Evolutionary conservation across 2,113 vertebrate genomes (phyloP), one percentile per base, ranked within the genome.

Genomic region (Hippoglossus stenolepis): DNA sequence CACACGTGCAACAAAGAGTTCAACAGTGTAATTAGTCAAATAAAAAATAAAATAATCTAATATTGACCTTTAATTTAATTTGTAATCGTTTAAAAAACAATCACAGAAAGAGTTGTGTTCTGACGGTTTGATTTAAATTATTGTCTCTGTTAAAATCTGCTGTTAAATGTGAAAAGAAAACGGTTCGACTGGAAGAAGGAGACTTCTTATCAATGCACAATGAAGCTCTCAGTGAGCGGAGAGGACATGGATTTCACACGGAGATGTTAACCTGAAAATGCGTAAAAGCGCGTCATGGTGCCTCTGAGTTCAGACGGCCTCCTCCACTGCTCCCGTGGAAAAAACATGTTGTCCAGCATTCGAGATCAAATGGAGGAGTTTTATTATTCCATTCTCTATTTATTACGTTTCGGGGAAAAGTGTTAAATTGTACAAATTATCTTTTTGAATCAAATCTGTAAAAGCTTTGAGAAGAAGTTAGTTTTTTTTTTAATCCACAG

Each of bases 151-250:
- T 18, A 4, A 63, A 62, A 70, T 13, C 8, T 7, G 6, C 20
- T 20, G 64, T 65, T 24, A 17, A 68, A 75, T 2, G 67, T 62
- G 35, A 57, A 59, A 51, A 38, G 14, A 14, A 65, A 58, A 24
- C 10, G 5, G 51, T 11, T 59, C 21, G 54, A 67, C 61, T 76
- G 86, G 83, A 83, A 49, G 64, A 21, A 15, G 65, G 10, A 5
- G 28, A n/a, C 70, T 89, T 12, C 75, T 86, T 84, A 91, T 93
- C 88, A 93, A 93, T 92, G 91, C 82, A 93, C 91, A 93, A 93
- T 85, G 93, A 86, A 68, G 84, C 89, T 80, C 90, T 93, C 90
- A 91, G 93, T 93, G 87, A 53, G 82, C 85, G 59, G 75, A 51
- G 80, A 69, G 70, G 80, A 85, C 87, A 58, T 89, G 89, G 87